These are phyloP conservation scores for Volucella inanis DNA, from an alignment of 2,888 invertebrate species.

Conservation along the genomic window DNA sequence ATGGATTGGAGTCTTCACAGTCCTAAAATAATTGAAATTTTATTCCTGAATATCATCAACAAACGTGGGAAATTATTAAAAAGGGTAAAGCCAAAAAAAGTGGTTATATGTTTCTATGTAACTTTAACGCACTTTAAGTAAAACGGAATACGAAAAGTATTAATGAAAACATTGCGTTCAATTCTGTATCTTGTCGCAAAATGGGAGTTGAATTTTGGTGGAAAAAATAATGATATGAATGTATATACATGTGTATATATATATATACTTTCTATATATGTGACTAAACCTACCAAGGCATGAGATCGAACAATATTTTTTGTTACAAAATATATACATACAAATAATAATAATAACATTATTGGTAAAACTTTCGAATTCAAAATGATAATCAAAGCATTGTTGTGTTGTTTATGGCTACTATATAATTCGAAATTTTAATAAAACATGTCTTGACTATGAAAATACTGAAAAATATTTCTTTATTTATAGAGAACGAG, in stretches of 20 bases:
- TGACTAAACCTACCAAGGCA: background rate
- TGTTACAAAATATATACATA: too few relatives aligned
- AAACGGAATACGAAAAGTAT: conserved; percentile 31
- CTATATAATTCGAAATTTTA: too few relatives aligned
- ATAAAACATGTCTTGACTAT: too few relatives aligned
- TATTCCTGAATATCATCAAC: conserved; percentile 9
- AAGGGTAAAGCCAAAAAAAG: conserved; percentile 63
- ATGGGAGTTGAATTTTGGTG: conserved; percentile 36
- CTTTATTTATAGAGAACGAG: too few relatives aligned
- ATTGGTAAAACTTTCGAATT: too few relatives aligned
- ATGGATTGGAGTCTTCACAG: conserved; percentile 99
- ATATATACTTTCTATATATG: conserved; percentile 15
- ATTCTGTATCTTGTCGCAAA: conserved; percentile 24
- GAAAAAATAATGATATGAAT: conserved; percentile 22
- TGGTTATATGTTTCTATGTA: conserved; percentile 41
- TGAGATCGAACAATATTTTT: too few relatives aligned
- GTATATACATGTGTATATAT: background rate
- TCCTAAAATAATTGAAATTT: conserved; percentile 86
- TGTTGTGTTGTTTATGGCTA: too few relatives aligned
- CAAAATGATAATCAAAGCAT: too few relatives aligned
- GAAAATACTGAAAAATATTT: too few relatives aligned
- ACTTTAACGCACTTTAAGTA: conserved; percentile 55
- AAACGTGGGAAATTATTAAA: background rate
- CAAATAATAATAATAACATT: too few relatives aligned
- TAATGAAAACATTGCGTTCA: conserved; percentile 43